Conservation (phyloP, 2,113 vertebrate species). For the Ascaphus truei region DNA sequence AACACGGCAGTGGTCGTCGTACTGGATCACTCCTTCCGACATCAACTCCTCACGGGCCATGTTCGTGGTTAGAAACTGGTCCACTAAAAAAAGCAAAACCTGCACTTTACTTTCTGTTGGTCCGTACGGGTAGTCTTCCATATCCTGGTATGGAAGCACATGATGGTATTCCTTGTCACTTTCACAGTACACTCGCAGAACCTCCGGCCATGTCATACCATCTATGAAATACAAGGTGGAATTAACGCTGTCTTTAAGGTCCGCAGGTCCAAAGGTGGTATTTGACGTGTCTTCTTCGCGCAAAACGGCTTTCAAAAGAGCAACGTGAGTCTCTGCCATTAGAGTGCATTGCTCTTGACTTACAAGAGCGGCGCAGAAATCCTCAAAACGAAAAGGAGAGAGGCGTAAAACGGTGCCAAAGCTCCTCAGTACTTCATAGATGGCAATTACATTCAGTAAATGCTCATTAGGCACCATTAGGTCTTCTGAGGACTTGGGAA, state of each 20-base stretch:
- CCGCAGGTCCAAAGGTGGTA: constrained; percentile 94
- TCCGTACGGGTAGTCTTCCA: constrained; percentile 92
- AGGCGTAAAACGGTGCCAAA: constrained; percentile 92
- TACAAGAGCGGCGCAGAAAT: constrained; percentile 92
- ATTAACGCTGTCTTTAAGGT: constrained; percentile 96
- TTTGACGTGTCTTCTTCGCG: constrained; percentile 96
- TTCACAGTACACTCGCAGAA: constrained; percentile 92
- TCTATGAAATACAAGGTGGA: constrained; percentile 97
- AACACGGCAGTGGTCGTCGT: constrained; percentile 94
- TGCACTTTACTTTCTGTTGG: constrained; percentile 90
- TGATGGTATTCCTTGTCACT: constrained; percentile 91
- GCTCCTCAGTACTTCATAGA: constrained; percentile 94
- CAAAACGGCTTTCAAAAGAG: constrained; percentile 89
- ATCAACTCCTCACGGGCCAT: constrained; percentile 95
- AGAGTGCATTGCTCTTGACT: constrained; percentile 96
- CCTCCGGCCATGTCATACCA: constrained; percentile 97
- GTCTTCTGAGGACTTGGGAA: constrained; percentile 91
- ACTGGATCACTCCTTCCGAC: constrained; percentile 93
- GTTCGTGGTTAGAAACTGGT: constrained; percentile 96
- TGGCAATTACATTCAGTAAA: constrained; percentile 86
- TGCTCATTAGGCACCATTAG: constrained; percentile 88
- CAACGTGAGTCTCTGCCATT: constrained; percentile 91
- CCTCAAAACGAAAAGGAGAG: constrained; percentile 96
- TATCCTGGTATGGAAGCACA: constrained; percentile 84
- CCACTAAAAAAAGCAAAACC: constrained; percentile 93